Base-by-base conservation (phyloP, 2,888 invertebrate genomes). In the Mesorhabditis belari region DNA sequence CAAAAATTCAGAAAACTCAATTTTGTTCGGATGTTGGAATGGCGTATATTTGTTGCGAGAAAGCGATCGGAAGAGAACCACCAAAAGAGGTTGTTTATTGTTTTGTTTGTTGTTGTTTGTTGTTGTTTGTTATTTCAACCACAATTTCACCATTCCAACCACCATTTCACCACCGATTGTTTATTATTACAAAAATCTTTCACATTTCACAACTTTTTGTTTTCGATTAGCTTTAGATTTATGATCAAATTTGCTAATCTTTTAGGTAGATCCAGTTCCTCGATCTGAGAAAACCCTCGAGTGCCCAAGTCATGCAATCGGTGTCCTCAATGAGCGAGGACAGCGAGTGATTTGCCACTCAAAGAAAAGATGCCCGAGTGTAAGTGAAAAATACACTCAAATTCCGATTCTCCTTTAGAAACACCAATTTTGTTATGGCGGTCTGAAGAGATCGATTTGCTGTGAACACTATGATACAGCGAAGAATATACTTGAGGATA, bases 1-100 rank as follows among this genome's bases (percentile, higher is more conserved):
- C n/a, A 26, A 9, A 0, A 23, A 60, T 71, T 56, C 12, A 75
- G 74, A 64, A 61, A 12, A 66, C 64, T 35, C 74, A 76, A 75
- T 66, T 66, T 44, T 77, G 77, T 49, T 62, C 71, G 21, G 66
- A 69, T 35, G 70, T 68, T 4, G 70, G 70, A 1, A 60, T 67
- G 6, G 69, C 66, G 1, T 70, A 72, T 52, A 73, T 77, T 29
- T 77, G 76, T 55, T 77, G 77, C 62, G 75, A 77, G 60, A 64
- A 65, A 55, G 23, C 55, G 29, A 49, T 60, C 0, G 60, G 44
- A 17, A 44, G 3, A 44, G 60, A 29, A 28, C 23, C 51, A 51
- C 54, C 3, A 12, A 27, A 12, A 49, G 54, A 35, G 44, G 44
- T 35, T 17, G n/a, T 35, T 35, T n/a, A n/a, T n/a, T n/a, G n/a